A percentile compares a stretch with the other conserved stretches of the same genome.
These are phyloP conservation scores for Dastarcus helophoroides DNA, from an alignment of 2,888 invertebrate genomes.

Conservation along the genomic window DNA sequence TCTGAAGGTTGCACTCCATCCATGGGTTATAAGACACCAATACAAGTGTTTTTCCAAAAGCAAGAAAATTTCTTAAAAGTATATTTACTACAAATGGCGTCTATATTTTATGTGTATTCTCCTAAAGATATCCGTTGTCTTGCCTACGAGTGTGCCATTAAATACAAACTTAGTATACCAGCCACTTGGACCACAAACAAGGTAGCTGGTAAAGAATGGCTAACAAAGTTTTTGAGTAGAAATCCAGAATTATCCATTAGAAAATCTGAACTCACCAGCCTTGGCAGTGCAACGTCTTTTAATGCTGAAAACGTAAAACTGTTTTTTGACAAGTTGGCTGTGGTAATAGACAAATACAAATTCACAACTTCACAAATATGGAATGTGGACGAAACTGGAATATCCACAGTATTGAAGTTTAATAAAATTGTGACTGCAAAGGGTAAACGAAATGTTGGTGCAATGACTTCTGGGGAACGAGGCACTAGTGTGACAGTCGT, in stretches of 20 bases:
- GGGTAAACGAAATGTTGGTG: constrained; percentile 16
- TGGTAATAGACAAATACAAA: constrained; percentile 7
- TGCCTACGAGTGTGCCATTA: constrained; percentile 7
- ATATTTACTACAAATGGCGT: constrained; percentile 6
- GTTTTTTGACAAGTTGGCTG: constrained; percentile 10
- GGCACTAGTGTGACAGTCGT: no score
- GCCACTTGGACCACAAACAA: constrained; percentile 9
- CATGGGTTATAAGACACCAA: no score
- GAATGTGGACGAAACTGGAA: constrained; percentile 7
- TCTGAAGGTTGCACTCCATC: no score
- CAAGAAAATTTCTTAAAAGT: no score
- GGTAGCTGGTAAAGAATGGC: constrained; percentile 12
- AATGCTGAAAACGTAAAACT: constrained; percentile 9
- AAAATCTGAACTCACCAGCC: constrained; percentile 10
- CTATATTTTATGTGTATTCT: constrained; percentile 6
- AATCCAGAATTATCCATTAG: constrained; percentile 6
- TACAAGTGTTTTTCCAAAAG: no score
- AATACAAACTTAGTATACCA: constrained; percentile 8
- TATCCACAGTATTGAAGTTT: constrained; percentile 10
- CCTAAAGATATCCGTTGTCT: constrained; percentile 10
- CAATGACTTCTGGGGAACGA: constrained; percentile 17
- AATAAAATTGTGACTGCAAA: constrained; percentile 21
- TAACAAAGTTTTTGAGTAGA: constrained; percentile 11
- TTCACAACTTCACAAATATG: constrained; percentile 7
- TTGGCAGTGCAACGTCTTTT: constrained; percentile 13